A percentile compares a stretch with the other conserved stretches of the same genome.
Evolutionary conservation across 2,888 invertebrate genomes (phyloP).

Genomic region (Andrena dorsata): DNA sequence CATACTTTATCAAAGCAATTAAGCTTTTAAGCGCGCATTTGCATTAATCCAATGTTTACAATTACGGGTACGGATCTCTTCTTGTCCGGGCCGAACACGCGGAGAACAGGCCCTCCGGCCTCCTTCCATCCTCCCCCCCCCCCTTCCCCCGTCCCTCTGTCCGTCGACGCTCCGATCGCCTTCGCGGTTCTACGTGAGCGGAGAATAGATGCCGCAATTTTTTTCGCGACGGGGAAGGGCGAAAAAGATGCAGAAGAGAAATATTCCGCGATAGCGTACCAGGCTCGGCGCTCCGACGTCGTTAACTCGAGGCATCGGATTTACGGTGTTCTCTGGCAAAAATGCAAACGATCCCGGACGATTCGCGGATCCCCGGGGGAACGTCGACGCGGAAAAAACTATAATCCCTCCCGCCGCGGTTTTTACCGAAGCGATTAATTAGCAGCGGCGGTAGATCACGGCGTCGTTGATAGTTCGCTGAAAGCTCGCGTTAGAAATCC

Average conservation of each 20-base stretch:
- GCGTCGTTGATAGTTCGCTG: slow-evolving; percentile 6
- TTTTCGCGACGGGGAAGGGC: slow-evolving; percentile 13
- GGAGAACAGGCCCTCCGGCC: not conserved
- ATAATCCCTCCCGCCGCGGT: slow-evolving; percentile 27
- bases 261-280: slow-evolving; percentile 52
- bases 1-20: slow-evolving; percentile 85
- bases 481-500: slow-evolving; percentile 45
- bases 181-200: slow-evolving; percentile 40
- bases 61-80: slow-evolving; percentile 78
- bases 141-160: not conserved
- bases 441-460: slow-evolving; percentile 19
- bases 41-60: slow-evolving; percentile 86
- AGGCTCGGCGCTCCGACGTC: slow-evolving; percentile 48
- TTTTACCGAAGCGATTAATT: slow-evolving; percentile 18
- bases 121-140: not conserved
- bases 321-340: slow-evolving; percentile 51
- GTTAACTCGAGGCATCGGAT: slow-evolving; percentile 53
- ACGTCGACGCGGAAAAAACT: slow-evolving; percentile 41
- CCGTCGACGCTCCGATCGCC: not conserved
- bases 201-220: slow-evolving; percentile 46
- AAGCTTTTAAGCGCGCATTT: slow-evolving; percentile 85
- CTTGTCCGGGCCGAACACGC: slow-evolving; percentile 24
- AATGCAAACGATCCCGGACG: slow-evolving; percentile 52
- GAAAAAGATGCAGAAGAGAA: slow-evolving; percentile 32
- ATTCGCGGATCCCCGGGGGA: slow-evolving; percentile 1